Evolutionary conservation across 1,140 invertebrate species (phyloP), one percentile per base, ranked within the genome.

Genomic region (Macrotrachela quadricornifera): DNA sequence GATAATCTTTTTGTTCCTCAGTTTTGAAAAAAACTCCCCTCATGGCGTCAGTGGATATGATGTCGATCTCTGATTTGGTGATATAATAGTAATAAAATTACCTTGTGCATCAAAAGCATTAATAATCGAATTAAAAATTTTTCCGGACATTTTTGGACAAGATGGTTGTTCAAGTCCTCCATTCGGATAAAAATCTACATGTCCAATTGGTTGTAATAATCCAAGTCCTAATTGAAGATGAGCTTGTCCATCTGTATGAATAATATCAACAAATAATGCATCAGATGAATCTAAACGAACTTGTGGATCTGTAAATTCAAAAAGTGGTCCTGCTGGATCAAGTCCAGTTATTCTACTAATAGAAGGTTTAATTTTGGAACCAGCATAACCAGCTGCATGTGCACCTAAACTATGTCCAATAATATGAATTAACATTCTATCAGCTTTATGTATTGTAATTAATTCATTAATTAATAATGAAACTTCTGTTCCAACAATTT

Each of bases 401-500:
- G 53, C 53, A 14, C 53, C 53, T 11, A 54, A 18, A 11, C 39
- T 43, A 40, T 54, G 53, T n/a, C 53, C 53, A 57, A 91, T 84
- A 43, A 82, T 75, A 63, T 92, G 85, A 9, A 63, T 42, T 17
- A 49, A 39, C 8, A 6, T 3, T 10, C 17, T 36, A 30, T 39
- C 17, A 13, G 51, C 46, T 6, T 10, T 10, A n/a, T n/a, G n/a
- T 6, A 21, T 6, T 6, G 2, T 14, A 62, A 80, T 87, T 41
- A 77, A 69, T 0, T 84, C 85, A 4, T 61, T 60, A 39, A 83
- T 64, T 38, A 91, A 66, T 67, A 82, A 77, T 1, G 83, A 81
- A 36, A 90, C 68, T 67, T 90, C 83, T 58, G 85, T 81, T 0
- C 86, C 88, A 1, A 92, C 85, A 10, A 92, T 71, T 45, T 85